Evolutionary conservation across 2,797 vertebrate species (phyloP).

Genomic region (Danio kyathit): DNA sequence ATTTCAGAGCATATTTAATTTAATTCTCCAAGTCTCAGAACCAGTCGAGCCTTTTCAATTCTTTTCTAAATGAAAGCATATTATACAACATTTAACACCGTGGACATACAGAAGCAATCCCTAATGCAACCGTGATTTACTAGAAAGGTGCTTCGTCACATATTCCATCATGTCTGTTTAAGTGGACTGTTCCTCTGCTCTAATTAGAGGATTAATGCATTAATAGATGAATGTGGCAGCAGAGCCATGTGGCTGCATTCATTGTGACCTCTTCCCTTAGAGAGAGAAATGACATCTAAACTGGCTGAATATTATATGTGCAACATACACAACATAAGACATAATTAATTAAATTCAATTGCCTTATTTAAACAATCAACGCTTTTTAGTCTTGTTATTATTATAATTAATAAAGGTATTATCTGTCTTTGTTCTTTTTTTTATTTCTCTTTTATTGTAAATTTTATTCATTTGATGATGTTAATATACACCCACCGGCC

Average conservation of each 20-base stretch:
- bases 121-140: neutral
- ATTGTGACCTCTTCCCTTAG: neutral
- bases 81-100: neutral
- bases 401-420: no score
- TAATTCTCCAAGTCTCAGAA: neutral
- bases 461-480: no score
- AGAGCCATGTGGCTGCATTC: constrained; percentile 3
- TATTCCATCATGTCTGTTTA: constrained; percentile 10
- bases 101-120: neutral
- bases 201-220: constrained; percentile 27
- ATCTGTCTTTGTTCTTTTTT: no score
- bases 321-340: no score
- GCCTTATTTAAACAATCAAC: no score
- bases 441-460: no score
- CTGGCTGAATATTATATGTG: no score
- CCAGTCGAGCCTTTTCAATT: neutral
- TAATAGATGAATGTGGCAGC: neutral
- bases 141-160: neutral
- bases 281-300: neutral
- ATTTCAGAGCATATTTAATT: no score
- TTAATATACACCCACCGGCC: no score
- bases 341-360: no score
- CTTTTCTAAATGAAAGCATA: neutral
- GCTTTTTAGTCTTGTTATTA: no score
- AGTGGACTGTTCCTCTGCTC: constrained; percentile 1